Evolutionary conservation across 30 jellyfish, hydroid and myxozoan species (phyloP).

Genomic region (Morbakka virulenta): DNA sequence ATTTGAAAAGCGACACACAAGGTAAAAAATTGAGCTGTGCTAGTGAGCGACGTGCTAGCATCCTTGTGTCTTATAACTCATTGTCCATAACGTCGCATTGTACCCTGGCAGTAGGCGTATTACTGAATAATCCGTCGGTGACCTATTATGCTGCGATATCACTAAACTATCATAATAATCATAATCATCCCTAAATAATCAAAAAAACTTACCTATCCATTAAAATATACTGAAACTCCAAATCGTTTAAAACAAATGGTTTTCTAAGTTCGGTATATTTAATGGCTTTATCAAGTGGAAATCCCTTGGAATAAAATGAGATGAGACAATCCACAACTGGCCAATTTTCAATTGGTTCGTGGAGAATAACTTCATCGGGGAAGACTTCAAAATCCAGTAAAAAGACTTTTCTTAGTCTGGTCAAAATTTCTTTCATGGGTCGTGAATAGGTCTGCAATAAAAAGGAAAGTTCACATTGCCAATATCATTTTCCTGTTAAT

Average conservation of each 20-base stretch:
- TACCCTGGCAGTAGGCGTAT: too few relatives aligned
- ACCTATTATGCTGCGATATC: too few relatives aligned
- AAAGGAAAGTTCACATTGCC: too few relatives aligned
- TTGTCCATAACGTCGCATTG: too few relatives aligned
- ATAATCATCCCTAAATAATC: too few relatives aligned
- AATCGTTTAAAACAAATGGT: conserved; percentile 87
- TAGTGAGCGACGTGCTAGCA: too few relatives aligned
- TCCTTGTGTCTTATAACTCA: too few relatives aligned
- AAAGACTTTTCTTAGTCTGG: conserved; percentile 64
- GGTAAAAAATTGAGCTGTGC: too few relatives aligned
- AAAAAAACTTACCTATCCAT: conserved; percentile 77
- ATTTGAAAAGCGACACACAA: too few relatives aligned
- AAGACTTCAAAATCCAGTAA: conserved; percentile 80
- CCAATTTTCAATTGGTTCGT: conserved; percentile 97
- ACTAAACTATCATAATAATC: too few relatives aligned
- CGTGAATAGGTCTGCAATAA: conserved; percentile 77
- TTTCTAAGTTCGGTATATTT: conserved; percentile 86
- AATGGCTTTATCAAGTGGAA: conserved; percentile 91
- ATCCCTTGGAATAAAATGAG: conserved; percentile 95
- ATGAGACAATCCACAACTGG: conserved; percentile 95
- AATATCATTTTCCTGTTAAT: too few relatives aligned
- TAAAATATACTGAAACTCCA: conserved; percentile 80
- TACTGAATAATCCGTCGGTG: too few relatives aligned
- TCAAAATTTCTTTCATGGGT: conserved; percentile 97
- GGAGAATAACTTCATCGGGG: conserved; percentile 89